phyloP scores from a whole-genome alignment of 2,888 invertebrate genomes.

The Erpobdella octoculata region DNA sequence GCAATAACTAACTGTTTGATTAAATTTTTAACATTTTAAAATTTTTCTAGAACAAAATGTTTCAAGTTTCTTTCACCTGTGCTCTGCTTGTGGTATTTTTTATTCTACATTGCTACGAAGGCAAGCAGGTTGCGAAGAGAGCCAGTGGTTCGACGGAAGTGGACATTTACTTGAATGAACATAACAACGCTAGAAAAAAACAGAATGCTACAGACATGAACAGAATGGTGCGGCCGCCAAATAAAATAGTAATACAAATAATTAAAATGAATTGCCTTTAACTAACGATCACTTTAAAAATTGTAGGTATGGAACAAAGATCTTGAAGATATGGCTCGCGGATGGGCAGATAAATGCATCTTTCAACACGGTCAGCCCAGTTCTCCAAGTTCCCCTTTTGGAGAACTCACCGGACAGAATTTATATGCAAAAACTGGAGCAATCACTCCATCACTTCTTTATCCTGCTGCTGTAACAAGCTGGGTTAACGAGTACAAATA shows the following conservation, averaged over 20 bases:
- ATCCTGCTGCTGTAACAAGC: not conserved
- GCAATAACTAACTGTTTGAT: too few species aligned
- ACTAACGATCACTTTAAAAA: too few species aligned
- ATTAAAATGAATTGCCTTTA: too few species aligned
- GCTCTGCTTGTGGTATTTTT: too few species aligned
- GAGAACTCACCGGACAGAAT: not conserved
- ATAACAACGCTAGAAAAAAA: not conserved
- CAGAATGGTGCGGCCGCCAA: not conserved
- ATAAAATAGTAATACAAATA: too few species aligned
- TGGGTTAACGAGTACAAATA: not conserved
- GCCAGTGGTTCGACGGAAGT: too few species aligned
- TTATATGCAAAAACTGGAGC: not conserved
- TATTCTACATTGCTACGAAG: too few species aligned
- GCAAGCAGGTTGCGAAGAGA: too few species aligned
- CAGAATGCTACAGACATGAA: not conserved
- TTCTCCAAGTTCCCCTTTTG: not conserved
- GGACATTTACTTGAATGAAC: not conserved
- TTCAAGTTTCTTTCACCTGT: too few species aligned
- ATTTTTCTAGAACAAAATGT: too few species aligned
- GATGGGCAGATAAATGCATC: not conserved
- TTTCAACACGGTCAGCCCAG: not conserved
- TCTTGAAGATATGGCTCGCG: not conserved
- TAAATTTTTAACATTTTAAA: too few species aligned
- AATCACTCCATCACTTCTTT: not conserved
- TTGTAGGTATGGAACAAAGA: not conserved